These are phyloP conservation scores for Cyclophora punctaria DNA, from an alignment of 2,888 invertebrate species.

Conservation along the genomic window DNA sequence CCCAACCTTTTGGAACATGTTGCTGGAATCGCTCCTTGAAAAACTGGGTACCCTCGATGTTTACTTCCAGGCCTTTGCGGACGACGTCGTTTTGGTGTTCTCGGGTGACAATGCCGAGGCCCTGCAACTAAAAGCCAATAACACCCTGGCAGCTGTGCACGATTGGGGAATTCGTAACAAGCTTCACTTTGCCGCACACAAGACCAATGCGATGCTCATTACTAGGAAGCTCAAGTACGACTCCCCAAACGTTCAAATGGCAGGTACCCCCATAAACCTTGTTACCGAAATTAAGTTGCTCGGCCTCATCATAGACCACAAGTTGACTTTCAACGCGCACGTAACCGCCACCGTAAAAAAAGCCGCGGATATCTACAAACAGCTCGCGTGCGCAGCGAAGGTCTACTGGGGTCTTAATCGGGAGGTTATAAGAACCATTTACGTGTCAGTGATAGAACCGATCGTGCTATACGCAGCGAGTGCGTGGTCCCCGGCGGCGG, in stretches of 20 bases:
- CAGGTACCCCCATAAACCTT: too few species aligned
- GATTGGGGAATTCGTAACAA: slow-evolving; percentile 5
- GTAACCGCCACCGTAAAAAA: not conserved
- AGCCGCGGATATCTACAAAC: too few species aligned
- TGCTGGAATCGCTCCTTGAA: slow-evolving; percentile 11
- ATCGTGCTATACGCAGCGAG: not conserved
- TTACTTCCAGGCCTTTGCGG: slow-evolving; percentile 13
- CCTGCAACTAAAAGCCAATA: slow-evolving; percentile 7
- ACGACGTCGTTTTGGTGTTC: slow-evolving; percentile 7
- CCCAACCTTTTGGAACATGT: slow-evolving; percentile 14
- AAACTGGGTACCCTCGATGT: not conserved
- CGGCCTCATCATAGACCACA: not conserved
- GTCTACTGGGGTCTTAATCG: too few species aligned
- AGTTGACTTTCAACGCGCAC: not conserved
- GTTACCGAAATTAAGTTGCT: not conserved
- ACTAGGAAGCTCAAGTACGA: not conserved
- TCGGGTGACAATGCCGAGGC: slow-evolving; percentile 4
- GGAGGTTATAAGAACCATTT: too few species aligned
- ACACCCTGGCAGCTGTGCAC: slow-evolving; percentile 10
- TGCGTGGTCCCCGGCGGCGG: slow-evolving; percentile 1
- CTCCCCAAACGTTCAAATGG: not conserved
- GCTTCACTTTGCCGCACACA: not conserved
- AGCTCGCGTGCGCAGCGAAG: too few species aligned
- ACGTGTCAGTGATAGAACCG: not conserved
- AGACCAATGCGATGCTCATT: not conserved